phyloP scores from a whole-genome alignment of 2,797 vertebrate species.

The Pseudomugil gertrudae region DNA sequence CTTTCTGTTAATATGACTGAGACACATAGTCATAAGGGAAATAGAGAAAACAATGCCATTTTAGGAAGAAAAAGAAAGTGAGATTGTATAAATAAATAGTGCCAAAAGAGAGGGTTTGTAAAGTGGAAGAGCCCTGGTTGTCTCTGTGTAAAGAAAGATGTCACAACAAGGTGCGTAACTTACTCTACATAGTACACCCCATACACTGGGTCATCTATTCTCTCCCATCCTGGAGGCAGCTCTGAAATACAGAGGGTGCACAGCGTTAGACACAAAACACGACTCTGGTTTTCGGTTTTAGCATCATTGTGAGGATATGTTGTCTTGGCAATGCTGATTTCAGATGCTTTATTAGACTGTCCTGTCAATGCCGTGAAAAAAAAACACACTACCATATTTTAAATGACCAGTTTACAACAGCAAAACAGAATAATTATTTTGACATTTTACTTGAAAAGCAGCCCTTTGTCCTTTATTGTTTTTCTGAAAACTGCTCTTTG shows the following conservation, averaged over 20 bases:
- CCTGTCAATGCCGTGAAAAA: not conserved
- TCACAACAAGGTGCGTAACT: slow-evolving; percentile 73
- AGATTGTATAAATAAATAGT: not conserved
- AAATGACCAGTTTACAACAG: not conserved
- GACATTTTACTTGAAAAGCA: not conserved
- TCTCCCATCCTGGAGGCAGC: slow-evolving; percentile 98
- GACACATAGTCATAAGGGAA: slow-evolving; percentile 13
- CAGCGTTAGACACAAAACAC: slow-evolving; percentile 22
- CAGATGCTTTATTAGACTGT: not conserved
- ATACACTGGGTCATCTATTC: slow-evolving; percentile 98
- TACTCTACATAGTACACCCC: slow-evolving; percentile 99
- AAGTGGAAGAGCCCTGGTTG: slow-evolving; percentile 2
- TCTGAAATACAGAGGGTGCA: slow-evolving; percentile 83
- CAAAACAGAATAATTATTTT: not conserved
- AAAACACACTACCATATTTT: not conserved
- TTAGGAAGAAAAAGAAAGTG: slow-evolving; percentile 8
- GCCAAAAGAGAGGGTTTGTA: not conserved
- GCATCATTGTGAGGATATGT: not conserved
- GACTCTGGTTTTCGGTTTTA: not conserved
- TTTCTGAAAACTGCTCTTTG: not conserved
- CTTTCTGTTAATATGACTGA: slow-evolving; percentile 98
- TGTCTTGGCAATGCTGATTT: not conserved
- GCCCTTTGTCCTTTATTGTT: not conserved
- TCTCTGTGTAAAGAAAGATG: slow-evolving; percentile 2
- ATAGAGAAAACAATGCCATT: slow-evolving; percentile 2